Conservation (phyloP, 2,888 invertebrate genomes). For the Thecophora atra region DNA sequence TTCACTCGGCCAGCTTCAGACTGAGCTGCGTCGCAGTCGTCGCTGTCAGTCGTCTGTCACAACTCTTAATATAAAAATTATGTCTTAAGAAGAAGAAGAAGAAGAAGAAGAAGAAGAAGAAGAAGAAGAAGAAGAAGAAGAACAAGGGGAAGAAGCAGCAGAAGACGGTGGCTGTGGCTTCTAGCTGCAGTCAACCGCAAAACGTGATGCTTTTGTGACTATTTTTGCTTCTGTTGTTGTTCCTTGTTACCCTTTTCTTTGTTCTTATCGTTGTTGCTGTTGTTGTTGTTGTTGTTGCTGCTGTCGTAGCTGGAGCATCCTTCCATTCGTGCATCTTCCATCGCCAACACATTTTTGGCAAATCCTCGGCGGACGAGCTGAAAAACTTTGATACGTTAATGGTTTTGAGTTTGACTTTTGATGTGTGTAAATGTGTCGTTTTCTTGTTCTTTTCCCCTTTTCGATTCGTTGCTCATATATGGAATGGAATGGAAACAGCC, state of each 20-base stretch:
- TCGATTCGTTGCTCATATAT: neutral
- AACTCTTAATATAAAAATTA: slow-evolving; percentile 27
- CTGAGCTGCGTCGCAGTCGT: neutral
- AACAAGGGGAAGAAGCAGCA: neutral
- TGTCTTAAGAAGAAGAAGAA: neutral
- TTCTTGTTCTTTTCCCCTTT: too few species aligned
- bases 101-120: too few species aligned
- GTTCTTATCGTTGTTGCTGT: neutral
- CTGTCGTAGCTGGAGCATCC: neutral
- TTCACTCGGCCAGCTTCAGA: slow-evolving; percentile 7
- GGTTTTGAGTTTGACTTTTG: slow-evolving; percentile 24
- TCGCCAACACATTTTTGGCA: slow-evolving; percentile 24
- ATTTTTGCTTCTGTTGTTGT: neutral
- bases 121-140: too few species aligned
- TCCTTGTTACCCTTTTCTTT: neutral
- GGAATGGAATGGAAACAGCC: neutral
- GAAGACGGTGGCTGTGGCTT: neutral
- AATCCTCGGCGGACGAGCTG: slow-evolving; percentile 7
- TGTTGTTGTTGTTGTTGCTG: neutral
- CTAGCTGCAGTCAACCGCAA: neutral
- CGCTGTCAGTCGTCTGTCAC: slow-evolving; percentile 27
- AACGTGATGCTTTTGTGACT: neutral
- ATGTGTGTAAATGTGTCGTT: slow-evolving; percentile 17
- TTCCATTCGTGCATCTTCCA: neutral
- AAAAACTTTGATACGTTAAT: slow-evolving; percentile 31